These are phyloP conservation scores for Lycocorax pyrrhopterus DNA, from an alignment of 2,113 vertebrate genomes.

Conservation along the genomic window DNA sequence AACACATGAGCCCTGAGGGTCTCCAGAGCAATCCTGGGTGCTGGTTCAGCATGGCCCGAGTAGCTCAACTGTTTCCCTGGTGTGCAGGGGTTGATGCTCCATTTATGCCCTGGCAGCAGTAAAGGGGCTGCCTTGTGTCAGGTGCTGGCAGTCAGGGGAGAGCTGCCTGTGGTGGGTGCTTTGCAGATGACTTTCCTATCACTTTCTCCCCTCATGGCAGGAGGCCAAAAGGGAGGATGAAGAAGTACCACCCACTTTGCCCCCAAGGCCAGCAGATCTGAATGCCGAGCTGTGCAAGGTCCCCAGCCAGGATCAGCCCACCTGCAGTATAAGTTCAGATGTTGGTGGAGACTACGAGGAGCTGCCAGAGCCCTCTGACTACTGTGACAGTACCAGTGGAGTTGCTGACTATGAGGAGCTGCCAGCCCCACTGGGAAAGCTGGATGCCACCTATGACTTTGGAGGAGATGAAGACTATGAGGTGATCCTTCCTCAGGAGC, in stretches of 20 bases:
- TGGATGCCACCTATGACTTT: not conserved
- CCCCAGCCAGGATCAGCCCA: slow-evolving; percentile 34
- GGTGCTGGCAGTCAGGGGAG: not conserved
- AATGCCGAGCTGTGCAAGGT: not conserved
- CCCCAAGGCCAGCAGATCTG: slow-evolving; percentile 47
- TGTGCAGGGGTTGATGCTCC: not conserved
- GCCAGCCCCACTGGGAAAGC: not conserved
- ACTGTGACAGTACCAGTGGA: not conserved
- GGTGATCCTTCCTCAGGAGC: slow-evolving; percentile 45
- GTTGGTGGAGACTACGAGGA: slow-evolving; percentile 77
- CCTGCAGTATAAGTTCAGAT: not conserved
- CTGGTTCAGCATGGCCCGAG: not conserved
- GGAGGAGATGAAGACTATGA: slow-evolving; percentile 68
- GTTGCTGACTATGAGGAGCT: slow-evolving; percentile 62
- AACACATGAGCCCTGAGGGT: not conserved
- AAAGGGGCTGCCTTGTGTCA: not conserved
- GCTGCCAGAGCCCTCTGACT: slow-evolving; percentile 19
- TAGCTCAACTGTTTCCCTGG: not conserved
- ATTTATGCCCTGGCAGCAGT: not conserved
- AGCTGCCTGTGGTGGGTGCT: not conserved
- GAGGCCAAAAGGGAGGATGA: not conserved
- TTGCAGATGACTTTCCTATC: not conserved
- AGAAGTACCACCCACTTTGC: slow-evolving; percentile 57
- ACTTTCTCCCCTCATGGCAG: not conserved
- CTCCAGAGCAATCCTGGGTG: not conserved